Conservation (phyloP, 2,888 invertebrate species). For the Nomada hirtipes region DNA sequence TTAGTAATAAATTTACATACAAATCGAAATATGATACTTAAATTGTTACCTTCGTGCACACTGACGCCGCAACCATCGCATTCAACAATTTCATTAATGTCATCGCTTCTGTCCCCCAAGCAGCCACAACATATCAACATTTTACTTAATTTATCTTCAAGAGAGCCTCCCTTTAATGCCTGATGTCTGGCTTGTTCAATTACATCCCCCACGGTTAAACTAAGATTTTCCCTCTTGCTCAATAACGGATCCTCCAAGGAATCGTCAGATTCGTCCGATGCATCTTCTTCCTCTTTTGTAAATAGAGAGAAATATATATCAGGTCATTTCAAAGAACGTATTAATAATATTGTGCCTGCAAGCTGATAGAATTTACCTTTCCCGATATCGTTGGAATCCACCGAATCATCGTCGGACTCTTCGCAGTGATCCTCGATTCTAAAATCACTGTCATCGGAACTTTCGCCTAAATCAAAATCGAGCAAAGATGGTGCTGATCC, state of each 20-base stretch:
- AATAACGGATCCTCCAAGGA: conserved; percentile 83
- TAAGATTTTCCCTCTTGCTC: conserved; percentile 79
- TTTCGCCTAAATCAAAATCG: conserved; percentile 94
- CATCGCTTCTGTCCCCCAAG: conserved; percentile 96
- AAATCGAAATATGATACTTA: conserved; percentile 7
- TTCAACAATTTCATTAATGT: conserved; percentile 97
- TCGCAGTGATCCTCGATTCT: conserved; percentile 94
- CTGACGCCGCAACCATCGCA: conserved; percentile 98
- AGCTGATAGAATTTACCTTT: conserved; percentile 84
- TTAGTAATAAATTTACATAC: not conserved
- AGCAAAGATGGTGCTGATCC: conserved; percentile 89
- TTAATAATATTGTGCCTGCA: not conserved
- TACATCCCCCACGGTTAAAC: conserved; percentile 85
- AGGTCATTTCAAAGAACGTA: not conserved
- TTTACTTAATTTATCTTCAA: conserved; percentile 86
- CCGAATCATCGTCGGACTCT: conserved; percentile 91
- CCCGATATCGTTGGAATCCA: conserved; percentile 89
- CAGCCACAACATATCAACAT: conserved; percentile 96
- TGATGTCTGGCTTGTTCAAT: conserved; percentile 85
- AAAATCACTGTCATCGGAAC: conserved; percentile 98
- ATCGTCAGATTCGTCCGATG: conserved; percentile 80
- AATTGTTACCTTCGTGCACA: conserved; percentile 93
- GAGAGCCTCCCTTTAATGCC: conserved; percentile 81
- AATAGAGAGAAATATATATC: conserved; percentile 1
- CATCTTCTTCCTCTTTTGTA: conserved; percentile 59